These are phyloP conservation scores for Arrhamphus sclerolepis DNA, from an alignment of 2,797 vertebrate genomes.

Conservation along the genomic window DNA sequence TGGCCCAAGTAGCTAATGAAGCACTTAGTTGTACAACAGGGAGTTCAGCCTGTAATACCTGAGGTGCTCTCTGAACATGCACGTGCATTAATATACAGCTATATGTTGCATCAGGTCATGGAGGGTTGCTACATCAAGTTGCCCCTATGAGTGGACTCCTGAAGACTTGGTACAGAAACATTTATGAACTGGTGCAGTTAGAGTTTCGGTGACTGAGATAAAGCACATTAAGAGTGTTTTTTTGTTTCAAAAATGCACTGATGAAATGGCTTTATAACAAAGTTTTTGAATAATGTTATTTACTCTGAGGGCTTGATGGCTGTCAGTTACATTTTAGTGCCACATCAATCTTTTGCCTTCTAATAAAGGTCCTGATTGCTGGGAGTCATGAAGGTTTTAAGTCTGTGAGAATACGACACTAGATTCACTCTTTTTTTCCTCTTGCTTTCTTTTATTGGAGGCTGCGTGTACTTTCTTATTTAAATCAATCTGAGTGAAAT, in stretches of 20 bases:
- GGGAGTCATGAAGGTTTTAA: constrained; percentile 4
- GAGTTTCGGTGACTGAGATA: too few relatives aligned
- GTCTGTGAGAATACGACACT: not conserved
- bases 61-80: too few relatives aligned
- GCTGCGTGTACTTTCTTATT: not conserved
- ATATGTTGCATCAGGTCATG: too few relatives aligned
- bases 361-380: too few relatives aligned
- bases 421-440: constrained; percentile 1
- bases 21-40: not conserved
- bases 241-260: not conserved
- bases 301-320: not conserved
- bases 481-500: not conserved
- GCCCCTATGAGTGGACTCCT: too few relatives aligned
- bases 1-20: not conserved
- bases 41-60: too few relatives aligned
- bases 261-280: not conserved
- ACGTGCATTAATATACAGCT: too few relatives aligned
- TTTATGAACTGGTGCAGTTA: too few relatives aligned
- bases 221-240: too few relatives aligned
- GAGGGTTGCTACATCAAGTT: too few relatives aligned
- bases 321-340: not conserved
- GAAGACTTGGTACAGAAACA: too few relatives aligned
- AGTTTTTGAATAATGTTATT: constrained; percentile 1
- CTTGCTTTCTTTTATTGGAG: not conserved
- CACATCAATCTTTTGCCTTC: not conserved